Conservation (phyloP, 2,888 invertebrate genomes). For the Deroplatys truncata region DNA sequence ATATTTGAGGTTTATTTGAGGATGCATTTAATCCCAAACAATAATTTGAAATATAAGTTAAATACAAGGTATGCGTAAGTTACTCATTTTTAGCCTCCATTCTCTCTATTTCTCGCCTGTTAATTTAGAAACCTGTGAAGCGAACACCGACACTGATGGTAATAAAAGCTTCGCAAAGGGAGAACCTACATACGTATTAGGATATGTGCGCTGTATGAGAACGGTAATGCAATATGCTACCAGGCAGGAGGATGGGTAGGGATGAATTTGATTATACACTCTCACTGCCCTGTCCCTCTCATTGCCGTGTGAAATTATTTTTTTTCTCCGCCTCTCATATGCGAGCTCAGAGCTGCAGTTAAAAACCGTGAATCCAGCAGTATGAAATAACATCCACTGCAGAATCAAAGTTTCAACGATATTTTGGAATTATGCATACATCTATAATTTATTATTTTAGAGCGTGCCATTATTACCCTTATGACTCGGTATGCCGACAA, state of each 20-base stretch:
- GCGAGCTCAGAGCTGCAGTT: neutral
- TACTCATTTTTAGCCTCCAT: too few species aligned
- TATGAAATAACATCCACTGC: neutral
- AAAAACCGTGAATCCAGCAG: neutral
- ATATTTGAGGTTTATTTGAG: too few species aligned
- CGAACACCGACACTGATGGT: neutral
- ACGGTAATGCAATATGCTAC: neutral
- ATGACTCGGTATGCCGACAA: too few species aligned
- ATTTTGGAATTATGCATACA: neutral
- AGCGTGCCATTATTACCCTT: too few species aligned
- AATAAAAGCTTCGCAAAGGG: neutral
- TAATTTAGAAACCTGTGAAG: too few species aligned
- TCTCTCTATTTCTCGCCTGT: too few species aligned
- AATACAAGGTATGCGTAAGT: too few species aligned
- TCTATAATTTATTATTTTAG: too few species aligned
- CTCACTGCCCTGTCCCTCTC: neutral
- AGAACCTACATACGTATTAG: neutral
- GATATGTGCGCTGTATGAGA: neutral
- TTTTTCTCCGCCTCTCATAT: neutral
- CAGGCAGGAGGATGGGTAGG: neutral
- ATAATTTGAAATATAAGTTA: too few species aligned
- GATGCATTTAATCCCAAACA: too few species aligned
- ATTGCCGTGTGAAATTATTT: neutral
- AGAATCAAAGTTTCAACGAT: neutral
- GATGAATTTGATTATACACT: neutral